phyloP scores from a whole-genome alignment of 2,113 vertebrate genomes.

The Gymnobelideus leadbeateri region DNA sequence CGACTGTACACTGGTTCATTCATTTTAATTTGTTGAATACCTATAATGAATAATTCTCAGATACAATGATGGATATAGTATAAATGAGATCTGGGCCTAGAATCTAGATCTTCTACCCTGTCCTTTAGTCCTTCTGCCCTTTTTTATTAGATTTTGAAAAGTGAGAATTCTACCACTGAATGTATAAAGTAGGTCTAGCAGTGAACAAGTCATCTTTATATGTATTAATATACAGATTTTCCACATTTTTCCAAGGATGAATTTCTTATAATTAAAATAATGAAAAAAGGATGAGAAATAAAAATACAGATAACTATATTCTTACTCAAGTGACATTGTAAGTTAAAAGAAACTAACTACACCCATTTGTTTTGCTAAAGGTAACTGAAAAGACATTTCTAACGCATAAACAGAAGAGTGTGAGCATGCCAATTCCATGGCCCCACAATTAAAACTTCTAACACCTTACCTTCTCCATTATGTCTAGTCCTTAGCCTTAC shows the following conservation, averaged over 20 bases:
- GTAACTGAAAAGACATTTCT: conserved; percentile 36
- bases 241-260: neutral
- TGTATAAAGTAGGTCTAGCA: neutral
- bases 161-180: neutral
- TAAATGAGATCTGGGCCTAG: neutral
- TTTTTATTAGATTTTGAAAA: neutral
- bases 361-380: conserved; percentile 30
- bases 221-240: neutral
- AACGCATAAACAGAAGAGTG: conserved; percentile 28
- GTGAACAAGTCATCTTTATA: neutral
- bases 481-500: conserved; percentile 39
- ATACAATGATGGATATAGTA: neutral
- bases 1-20: neutral
- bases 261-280: conserved; percentile 27
- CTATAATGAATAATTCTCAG: neutral
- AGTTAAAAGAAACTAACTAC: conserved; percentile 33
- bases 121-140: neutral
- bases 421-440: conserved; percentile 16
- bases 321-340: conserved; percentile 9
- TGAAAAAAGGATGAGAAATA: conserved; percentile 24
- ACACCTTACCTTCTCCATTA: conserved; percentile 52
- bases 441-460: conserved; percentile 53
- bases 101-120: neutral
- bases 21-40: neutral
- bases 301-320: neutral